Base-by-base conservation (phyloP, 1,140 invertebrate genomes). In the Microvelia longipes region DNA sequence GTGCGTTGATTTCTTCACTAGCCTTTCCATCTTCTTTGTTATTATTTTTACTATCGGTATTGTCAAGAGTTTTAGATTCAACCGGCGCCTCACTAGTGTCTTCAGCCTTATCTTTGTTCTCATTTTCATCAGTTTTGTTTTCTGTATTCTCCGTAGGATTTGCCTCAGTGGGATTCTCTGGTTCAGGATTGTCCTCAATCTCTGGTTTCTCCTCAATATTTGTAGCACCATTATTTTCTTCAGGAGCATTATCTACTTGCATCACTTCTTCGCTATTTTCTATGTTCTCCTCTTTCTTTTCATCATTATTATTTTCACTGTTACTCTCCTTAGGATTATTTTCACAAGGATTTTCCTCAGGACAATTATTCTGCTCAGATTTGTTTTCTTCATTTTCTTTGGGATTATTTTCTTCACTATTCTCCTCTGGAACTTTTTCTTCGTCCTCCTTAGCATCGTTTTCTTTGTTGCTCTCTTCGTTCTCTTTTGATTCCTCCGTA, bases 361-460 rank as follows among this genome's bases (percentile, higher is more conserved):
- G 29, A 28, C 73, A 73, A 1, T 11, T 64, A 61, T 71, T 60
- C 28, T 72, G 66, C 27, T 72, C 69, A n/a, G 69, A 67, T 64
- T 73, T 73, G 30, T 68, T 63, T 66, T 77, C 74, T 65, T 66
- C 71, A 15, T 26, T 28, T 27, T 71, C 66, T 68, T 61, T 13
- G 27, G 74, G 71, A 67, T 67, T 71, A 70, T 75, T 28, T 19
- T 67, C n/a, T n/a, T n/a, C n/a, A n/a, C n/a, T n/a, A n/a, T n/a
- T n/a, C n/a, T n/a, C n/a, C n/a, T n/a, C n/a, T n/a, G n/a, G n/a
- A n/a, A n/a, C 28, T 71, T 75, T 73, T 68, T 76, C 73, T 69
- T 74, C 66, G 69, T 77, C 74, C 69, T 78, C 73, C 68, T 73
- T 71, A 74, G 75, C 74, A 66, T 74, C 64, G 50, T 75, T n/a